Evolutionary conservation across 2,113 vertebrate genomes (phyloP).

Genomic region (Cyphomyrus discorhynchus): DNA sequence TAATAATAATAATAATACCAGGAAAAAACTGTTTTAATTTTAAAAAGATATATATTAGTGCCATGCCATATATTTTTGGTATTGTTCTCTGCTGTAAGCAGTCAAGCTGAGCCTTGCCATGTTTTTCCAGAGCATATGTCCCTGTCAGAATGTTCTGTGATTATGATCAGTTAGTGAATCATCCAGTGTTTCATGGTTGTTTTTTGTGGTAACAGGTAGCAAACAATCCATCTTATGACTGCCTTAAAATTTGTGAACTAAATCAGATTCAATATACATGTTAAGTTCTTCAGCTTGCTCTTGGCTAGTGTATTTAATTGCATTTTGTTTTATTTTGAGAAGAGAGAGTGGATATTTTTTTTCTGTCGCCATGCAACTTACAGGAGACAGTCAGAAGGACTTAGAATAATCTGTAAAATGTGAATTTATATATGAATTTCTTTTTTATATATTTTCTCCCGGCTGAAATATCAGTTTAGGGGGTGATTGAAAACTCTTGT

Average conservation of each 20-base stretch:
- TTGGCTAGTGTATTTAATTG: conserved; percentile 53
- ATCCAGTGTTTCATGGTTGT: conserved; percentile 28
- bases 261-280: conserved; percentile 42
- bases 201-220: conserved; percentile 6
- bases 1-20: not conserved
- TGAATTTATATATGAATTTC: conserved; percentile 26
- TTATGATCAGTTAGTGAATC: conserved; percentile 15
- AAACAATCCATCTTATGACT: conserved; percentile 1
- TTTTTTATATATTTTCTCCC: conserved; percentile 11
- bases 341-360: conserved; percentile 28
- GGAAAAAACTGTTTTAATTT: not conserved
- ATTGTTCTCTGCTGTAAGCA: not conserved
- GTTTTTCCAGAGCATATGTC: not conserved
- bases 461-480: conserved; percentile 26
- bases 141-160: conserved; percentile 9
- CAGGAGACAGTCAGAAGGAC: conserved; percentile 37
- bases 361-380: conserved; percentile 45
- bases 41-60: not conserved
- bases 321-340: conserved; percentile 39
- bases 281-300: conserved; percentile 43
- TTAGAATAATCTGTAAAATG: conserved; percentile 42
- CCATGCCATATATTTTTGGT: not conserved
- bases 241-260: conserved; percentile 27
- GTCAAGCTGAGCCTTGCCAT: not conserved
- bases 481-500: conserved; percentile 21